phyloP scores from a whole-genome alignment of 2,888 invertebrate genomes.

The Hesperia comma region DNA sequence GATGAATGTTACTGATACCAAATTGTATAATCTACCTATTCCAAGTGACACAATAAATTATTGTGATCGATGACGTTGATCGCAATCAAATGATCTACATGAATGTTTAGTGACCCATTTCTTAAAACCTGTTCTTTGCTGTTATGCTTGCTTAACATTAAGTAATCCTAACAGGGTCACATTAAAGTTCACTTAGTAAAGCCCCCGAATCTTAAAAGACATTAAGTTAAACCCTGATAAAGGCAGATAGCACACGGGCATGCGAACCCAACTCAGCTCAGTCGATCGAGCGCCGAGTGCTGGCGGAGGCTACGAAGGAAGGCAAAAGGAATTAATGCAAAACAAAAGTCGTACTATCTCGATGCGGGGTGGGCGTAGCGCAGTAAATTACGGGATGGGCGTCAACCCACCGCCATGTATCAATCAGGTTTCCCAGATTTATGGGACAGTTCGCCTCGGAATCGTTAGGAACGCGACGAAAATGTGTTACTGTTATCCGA shows the following conservation, averaged over 20 bases:
- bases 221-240: slow-evolving; percentile 1
- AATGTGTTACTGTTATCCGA: slow-evolving; percentile 77
- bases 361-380: slow-evolving; percentile 84
- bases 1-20: too few relatives aligned
- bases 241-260: not conserved
- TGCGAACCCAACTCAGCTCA: not conserved
- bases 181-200: slow-evolving; percentile 1
- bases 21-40: too few relatives aligned
- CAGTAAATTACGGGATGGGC: slow-evolving; percentile 87
- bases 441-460: slow-evolving; percentile 82
- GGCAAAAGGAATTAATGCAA: slow-evolving; percentile 82
- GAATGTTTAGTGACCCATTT: not conserved
- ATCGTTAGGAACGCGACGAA: slow-evolving; percentile 82
- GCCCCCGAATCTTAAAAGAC: slow-evolving; percentile 1
- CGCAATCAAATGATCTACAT: too few relatives aligned
- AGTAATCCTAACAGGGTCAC: not conserved
- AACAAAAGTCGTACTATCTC: slow-evolving; percentile 82
- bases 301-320: slow-evolving; percentile 39
- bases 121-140: not conserved
- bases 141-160: not conserved
- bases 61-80: too few relatives aligned
- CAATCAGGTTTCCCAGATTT: slow-evolving; percentile 79
- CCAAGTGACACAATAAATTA: too few relatives aligned
- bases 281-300: slow-evolving; percentile 12
- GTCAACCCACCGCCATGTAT: slow-evolving; percentile 85